A percentile compares a stretch with the other conserved stretches of the same genome.
Conservation (phyloP, 2,797 vertebrate species). For the Pampus argenteus region DNA sequence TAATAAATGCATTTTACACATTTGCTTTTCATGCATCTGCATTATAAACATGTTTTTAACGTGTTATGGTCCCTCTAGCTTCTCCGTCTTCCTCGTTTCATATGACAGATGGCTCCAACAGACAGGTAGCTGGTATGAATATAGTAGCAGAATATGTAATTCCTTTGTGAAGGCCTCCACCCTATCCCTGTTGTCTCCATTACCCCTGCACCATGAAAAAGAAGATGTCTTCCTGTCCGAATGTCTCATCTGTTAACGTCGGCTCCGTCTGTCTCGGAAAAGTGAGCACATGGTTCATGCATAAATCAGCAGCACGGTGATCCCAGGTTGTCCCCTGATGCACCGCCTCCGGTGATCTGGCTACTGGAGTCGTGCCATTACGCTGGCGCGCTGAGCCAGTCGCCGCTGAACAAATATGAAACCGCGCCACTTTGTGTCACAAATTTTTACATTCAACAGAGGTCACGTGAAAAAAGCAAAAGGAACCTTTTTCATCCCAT, state of each 20-base stretch:
- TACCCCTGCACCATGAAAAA: slow-evolving; percentile 38
- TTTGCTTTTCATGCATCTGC: slow-evolving; percentile 3
- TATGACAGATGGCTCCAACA: slow-evolving; percentile 68
- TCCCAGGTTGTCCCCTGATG: slow-evolving; percentile 80
- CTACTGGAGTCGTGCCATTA: slow-evolving; percentile 78
- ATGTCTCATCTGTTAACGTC: slow-evolving; percentile 68
- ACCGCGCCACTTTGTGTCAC: slow-evolving; percentile 85
- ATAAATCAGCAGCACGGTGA: slow-evolving; percentile 84
- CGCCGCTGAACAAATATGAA: slow-evolving; percentile 84
- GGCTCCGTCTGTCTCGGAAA: slow-evolving; percentile 69
- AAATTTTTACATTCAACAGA: slow-evolving; percentile 84
- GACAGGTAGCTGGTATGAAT: slow-evolving; percentile 70
- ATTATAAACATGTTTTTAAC: slow-evolving; percentile 14
- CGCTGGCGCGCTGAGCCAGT: slow-evolving; percentile 58
- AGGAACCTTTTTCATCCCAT: slow-evolving; percentile 70
- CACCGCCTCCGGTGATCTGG: slow-evolving; percentile 71
- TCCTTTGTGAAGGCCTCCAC: slow-evolving; percentile 47
- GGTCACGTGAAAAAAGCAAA: slow-evolving; percentile 57
- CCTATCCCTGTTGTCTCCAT: slow-evolving; percentile 44
- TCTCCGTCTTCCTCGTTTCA: slow-evolving; percentile 25
- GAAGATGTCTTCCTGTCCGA: slow-evolving; percentile 58
- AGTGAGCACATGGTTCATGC: slow-evolving; percentile 84
- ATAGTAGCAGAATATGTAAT: slow-evolving; percentile 56
- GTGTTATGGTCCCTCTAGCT: slow-evolving; percentile 25
- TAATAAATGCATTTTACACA: no score